Conservation (phyloP, 2,797 vertebrate species). For the Hypotaenidia philippensis region DNA sequence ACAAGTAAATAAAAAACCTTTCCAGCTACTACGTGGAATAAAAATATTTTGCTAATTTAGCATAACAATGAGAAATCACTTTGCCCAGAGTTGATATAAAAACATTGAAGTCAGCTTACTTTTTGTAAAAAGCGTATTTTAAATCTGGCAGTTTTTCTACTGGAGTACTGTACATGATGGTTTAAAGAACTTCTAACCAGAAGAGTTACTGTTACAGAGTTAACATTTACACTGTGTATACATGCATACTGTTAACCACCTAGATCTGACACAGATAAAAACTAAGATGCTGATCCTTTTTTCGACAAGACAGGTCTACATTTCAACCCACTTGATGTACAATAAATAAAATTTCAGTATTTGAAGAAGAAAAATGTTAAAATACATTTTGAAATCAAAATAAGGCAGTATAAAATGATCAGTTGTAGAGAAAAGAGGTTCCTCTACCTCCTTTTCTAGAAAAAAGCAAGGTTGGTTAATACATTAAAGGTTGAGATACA, state of each 20-base stretch:
- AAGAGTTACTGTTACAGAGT: slow-evolving; percentile 57
- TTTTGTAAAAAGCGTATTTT: slow-evolving; percentile 13
- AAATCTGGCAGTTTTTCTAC: slow-evolving; percentile 51
- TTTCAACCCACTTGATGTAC: slow-evolving; percentile 56
- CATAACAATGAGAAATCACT: slow-evolving; percentile 26
- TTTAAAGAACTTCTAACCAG: slow-evolving; percentile 54
- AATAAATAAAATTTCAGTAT: slow-evolving; percentile 55
- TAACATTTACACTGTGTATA: slow-evolving; percentile 60
- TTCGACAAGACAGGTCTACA: slow-evolving; percentile 66
- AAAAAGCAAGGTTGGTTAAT: slow-evolving; percentile 26
- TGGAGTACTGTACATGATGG: slow-evolving; percentile 67
- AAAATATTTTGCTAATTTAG: slow-evolving; percentile 49
- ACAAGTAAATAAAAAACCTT: slow-evolving; percentile 49
- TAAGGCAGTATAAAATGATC: slow-evolving; percentile 44
- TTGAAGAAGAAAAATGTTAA: slow-evolving; percentile 56
- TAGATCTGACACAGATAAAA: slow-evolving; percentile 66
- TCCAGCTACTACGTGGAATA: slow-evolving; percentile 38
- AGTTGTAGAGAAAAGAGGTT: slow-evolving; percentile 41
- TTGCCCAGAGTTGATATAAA: slow-evolving; percentile 33
- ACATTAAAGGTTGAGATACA: slow-evolving; percentile 35
- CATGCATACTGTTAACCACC: slow-evolving; percentile 65
- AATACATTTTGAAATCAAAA: slow-evolving; percentile 55
- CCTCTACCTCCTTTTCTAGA: slow-evolving; percentile 27
- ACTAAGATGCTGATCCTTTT: slow-evolving; percentile 61
- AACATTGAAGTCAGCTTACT: background rate